Percentiles rank a stretch among this genome's conserved stretches.
These are phyloP conservation scores for Eilema caniola DNA, from an alignment of 2,888 invertebrate genomes.

Conservation along the genomic window DNA sequence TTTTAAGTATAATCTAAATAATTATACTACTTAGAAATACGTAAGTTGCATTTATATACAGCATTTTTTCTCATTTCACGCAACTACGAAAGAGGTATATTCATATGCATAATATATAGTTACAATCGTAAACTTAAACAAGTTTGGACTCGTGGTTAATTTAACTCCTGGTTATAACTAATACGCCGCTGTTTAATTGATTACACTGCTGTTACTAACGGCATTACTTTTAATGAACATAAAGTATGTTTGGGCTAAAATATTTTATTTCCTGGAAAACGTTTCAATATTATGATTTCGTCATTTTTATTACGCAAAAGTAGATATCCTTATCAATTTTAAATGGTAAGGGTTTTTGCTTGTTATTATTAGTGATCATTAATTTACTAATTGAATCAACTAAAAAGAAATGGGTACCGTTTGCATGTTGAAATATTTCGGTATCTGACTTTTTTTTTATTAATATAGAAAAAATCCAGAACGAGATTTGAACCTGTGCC, in stretches of 20 bases:
- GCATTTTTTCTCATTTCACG: no score
- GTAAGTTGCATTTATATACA: no score
- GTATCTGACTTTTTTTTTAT: no score
- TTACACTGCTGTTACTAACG: background rate
- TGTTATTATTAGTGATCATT: background rate
- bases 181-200: background rate
- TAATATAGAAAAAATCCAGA: no score
- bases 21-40: no score
- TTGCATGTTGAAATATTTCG: no score
- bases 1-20: no score
- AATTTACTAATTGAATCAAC: background rate
- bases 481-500: no score
- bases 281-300: background rate
- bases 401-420: background rate
- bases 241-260: constrained; percentile 1
- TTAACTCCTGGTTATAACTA: background rate
- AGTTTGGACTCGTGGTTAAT: background rate
- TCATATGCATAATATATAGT: background rate
- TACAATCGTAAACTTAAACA: constrained; percentile 1
- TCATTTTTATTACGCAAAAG: background rate
- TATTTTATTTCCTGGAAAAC: background rate
- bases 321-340: background rate
- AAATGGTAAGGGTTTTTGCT: background rate
- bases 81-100: no score
- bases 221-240: constrained; percentile 5